Evolutionary conservation across 2,113 vertebrate species (phyloP), one percentile per base, ranked within the genome.

Genomic region (Alouatta palliata): DNA sequence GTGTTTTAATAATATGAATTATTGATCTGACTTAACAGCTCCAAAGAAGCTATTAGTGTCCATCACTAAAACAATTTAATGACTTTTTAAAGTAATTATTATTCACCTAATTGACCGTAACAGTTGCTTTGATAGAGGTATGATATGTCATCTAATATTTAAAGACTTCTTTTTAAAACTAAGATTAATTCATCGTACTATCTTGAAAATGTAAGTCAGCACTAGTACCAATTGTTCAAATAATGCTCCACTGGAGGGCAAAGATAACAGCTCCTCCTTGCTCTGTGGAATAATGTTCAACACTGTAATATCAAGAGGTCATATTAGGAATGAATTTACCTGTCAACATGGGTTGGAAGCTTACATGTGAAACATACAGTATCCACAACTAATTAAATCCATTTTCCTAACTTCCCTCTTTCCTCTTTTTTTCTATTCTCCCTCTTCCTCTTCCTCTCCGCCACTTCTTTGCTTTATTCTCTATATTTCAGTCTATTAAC

Each of bases 31-130:
- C n/a, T 96, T 96, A 97, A 97, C 21, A 94, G 45, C 16, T 95
- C 77, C 47, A 82, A 96, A 96, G 68, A 54, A 80, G 70, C 90
- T 80, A 56, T 92, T 85, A 97, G 47, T 81, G 70, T 90, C 64
- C 84, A 92, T 95, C 76, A 97, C 94, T 96, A 94, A 92, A 91
- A 90, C 68, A 84, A 92, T 52, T 95, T 98, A 97, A 98, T 82
- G 94, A 95, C 32, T 94, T 97, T 97, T 97, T 90, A 77, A 97
- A 98, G 90, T 49, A 96, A 87, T 84, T 92, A 97, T 97, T 98
- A 97, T 95, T 97, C 84, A 94, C 58, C 95, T 92, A 92, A 47
- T 96, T 97, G 97, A 84, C 82, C 87, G 8, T 94, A 92, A 40
- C 27, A 35, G 61, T 83, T 79, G 8, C 45, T 98, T 96, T 95